These are phyloP conservation scores for Vanessa tameamea DNA, from an alignment of 1,140 invertebrate species.

Conservation along the genomic window DNA sequence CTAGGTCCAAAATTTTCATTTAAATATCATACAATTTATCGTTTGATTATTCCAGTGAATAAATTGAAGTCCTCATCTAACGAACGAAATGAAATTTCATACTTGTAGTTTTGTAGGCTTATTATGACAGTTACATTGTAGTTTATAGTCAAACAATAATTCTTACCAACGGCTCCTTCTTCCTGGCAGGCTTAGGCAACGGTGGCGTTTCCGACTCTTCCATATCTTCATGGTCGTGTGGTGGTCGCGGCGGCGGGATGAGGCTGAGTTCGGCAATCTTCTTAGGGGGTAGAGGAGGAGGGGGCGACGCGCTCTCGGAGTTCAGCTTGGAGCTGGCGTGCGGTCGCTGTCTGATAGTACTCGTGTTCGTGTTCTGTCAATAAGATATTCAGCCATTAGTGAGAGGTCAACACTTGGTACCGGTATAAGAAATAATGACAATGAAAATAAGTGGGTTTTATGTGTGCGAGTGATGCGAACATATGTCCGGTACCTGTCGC, in stretches of 20 bases:
- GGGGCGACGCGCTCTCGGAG: slow-evolving; percentile 83
- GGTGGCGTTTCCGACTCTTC: slow-evolving; percentile 76
- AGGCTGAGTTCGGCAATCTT: slow-evolving; percentile 82
- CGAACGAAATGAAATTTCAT: no score
- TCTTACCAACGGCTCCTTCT: slow-evolving; percentile 77
- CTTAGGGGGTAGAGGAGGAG: slow-evolving; percentile 92
- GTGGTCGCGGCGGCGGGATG: slow-evolving; percentile 84
- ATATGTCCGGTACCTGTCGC: slow-evolving; percentile 61
- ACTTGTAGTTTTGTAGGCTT: no score
- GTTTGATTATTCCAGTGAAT: no score
- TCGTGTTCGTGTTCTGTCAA: slow-evolving; percentile 55
- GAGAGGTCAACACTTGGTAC: background rate
- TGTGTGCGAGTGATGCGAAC: no score
- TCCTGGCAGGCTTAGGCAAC: slow-evolving; percentile 83
- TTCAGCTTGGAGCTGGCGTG: slow-evolving; percentile 81
- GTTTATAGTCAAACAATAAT: background rate
- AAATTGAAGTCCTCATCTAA: no score
- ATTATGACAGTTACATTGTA: background rate
- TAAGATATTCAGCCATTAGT: background rate
- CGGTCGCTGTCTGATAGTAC: slow-evolving; percentile 64
- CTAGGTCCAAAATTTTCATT: no score
- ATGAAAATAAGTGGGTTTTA: no score
- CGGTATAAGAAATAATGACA: no score
- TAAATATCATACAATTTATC: no score
- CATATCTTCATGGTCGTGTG: slow-evolving; percentile 73